Percentiles rank a stretch among this genome's conserved stretches.
These are phyloP conservation scores for Arothron firmamentum DNA, from an alignment of 2,113 vertebrate genomes.

Conservation along the genomic window DNA sequence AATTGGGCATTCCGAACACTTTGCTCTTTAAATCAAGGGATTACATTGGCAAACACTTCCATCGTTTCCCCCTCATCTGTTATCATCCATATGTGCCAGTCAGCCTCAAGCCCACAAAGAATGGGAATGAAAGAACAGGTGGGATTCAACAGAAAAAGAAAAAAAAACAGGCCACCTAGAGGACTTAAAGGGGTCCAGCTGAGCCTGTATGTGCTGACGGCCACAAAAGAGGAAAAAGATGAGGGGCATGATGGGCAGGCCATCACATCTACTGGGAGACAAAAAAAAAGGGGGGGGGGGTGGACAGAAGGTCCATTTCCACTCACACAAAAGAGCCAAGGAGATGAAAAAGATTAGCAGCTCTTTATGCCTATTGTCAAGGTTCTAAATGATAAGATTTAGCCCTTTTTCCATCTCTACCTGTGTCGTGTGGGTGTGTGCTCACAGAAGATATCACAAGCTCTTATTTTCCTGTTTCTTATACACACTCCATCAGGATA, in stretches of 20 bases:
- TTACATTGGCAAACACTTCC: constrained; percentile 49
- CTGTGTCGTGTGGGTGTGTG: constrained; percentile 5
- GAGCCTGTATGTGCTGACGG: constrained; percentile 22
- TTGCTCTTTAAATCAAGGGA: constrained; percentile 53
- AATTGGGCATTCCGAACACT: constrained; percentile 51
- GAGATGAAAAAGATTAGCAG: constrained; percentile 71
- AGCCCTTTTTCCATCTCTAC: constrained; percentile 29
- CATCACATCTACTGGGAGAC: constrained; percentile 54
- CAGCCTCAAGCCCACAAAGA: constrained; percentile 40
- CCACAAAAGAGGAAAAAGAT: constrained; percentile 57
- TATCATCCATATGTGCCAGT: constrained; percentile 30
- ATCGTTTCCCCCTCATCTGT: constrained; percentile 37
- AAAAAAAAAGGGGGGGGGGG: constrained; percentile 52
- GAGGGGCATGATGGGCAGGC: constrained; percentile 65
- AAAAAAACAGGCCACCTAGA: constrained; percentile 24
- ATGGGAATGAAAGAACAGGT: constrained; percentile 36
- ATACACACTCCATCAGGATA: constrained; percentile 23
- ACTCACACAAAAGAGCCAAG: constrained; percentile 61
- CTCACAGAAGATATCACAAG: constrained; percentile 35
- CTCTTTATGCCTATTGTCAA: constrained; percentile 66
- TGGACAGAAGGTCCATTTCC: constrained; percentile 70
- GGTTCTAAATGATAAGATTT: constrained; percentile 69
- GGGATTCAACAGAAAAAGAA: constrained; percentile 35
- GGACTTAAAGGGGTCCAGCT: constrained; percentile 38
- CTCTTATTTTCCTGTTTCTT: constrained; percentile 12